phyloP scores from a whole-genome alignment of 2,113 vertebrate species.

The Xiphias gladius region DNA sequence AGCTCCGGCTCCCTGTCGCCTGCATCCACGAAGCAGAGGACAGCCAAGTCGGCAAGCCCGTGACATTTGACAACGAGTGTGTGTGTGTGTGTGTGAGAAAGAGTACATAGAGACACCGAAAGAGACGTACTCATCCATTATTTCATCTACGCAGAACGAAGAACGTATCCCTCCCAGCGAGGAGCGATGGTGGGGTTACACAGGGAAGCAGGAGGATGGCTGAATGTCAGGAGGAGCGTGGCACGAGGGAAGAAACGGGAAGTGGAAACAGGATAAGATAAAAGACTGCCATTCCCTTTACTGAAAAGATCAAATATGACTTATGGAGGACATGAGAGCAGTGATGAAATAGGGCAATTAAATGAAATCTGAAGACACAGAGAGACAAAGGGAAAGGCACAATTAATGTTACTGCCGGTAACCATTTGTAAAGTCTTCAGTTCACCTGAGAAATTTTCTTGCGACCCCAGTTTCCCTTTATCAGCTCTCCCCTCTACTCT shows the following conservation, averaged over 20 bases:
- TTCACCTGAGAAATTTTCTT: conserved; percentile 52
- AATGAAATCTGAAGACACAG: conserved; percentile 43
- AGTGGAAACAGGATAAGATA: conserved; percentile 42
- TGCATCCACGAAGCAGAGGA: conserved; percentile 40
- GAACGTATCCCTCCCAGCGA: conserved; percentile 1
- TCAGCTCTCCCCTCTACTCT: conserved; percentile 8
- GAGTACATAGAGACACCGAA: conserved; percentile 12
- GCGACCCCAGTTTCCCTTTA: conserved; percentile 47
- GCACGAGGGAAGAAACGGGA: conserved; percentile 28
- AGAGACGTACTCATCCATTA: conserved; percentile 28
- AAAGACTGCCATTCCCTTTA: conserved; percentile 54
- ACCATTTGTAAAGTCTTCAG: conserved; percentile 56
- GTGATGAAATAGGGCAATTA: conserved; percentile 29
- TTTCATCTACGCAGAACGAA: conserved; percentile 54
- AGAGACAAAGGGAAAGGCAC: conserved; percentile 47
- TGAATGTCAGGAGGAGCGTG: conserved; percentile 43
- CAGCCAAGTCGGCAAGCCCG: conserved; percentile 16
- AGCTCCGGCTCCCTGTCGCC: conserved; percentile 34
- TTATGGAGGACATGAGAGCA: conserved; percentile 55
- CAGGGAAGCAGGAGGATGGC: conserved; percentile 1
- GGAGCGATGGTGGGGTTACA: conserved; percentile 18
- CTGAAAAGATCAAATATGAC: conserved; percentile 69
- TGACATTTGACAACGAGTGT: conserved; percentile 55
- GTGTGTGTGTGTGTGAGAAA: background rate
- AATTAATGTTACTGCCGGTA: conserved; percentile 51